Percentiles rank a stretch among this genome's conserved stretches.
phyloP scores from a whole-genome alignment of 2,113 vertebrate genomes.

The Abramis brama region DNA sequence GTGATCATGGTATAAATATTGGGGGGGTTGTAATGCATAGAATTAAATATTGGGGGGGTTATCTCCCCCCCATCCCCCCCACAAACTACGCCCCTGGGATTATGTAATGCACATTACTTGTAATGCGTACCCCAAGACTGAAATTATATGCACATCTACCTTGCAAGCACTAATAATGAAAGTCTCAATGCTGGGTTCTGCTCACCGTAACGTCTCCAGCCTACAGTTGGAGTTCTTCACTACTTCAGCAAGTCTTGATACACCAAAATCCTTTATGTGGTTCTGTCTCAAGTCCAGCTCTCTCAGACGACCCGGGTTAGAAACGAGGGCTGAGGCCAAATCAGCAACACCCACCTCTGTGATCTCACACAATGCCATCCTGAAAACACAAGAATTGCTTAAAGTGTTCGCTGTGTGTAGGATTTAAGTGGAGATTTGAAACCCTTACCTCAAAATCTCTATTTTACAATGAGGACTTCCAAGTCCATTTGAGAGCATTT shows the following conservation, averaged over 20 bases:
- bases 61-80: too few relatives aligned
- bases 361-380: conserved; percentile 43
- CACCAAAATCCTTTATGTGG: conserved; percentile 34
- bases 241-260: conserved; percentile 33
- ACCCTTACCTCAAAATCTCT: conserved; percentile 41
- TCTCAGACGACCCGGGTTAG: conserved; percentile 32
- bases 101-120: too few relatives aligned
- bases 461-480: conserved; percentile 41
- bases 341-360: conserved; percentile 37
- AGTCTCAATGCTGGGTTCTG: not conserved
- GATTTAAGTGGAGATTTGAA: not conserved
- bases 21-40: too few relatives aligned
- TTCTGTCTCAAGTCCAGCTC: conserved; percentile 52
- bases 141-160: not conserved
- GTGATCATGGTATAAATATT: too few relatives aligned
- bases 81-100: too few relatives aligned
- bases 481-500: conserved; percentile 38
- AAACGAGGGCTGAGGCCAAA: conserved; percentile 45
- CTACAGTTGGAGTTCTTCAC: conserved; percentile 33
- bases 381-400: conserved; percentile 4
- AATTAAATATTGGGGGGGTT: too few relatives aligned
- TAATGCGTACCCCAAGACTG: too few relatives aligned
- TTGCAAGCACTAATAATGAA: not conserved
- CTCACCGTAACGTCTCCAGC: conserved; percentile 43
- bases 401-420: not conserved